Base-by-base conservation (phyloP, 1,140 invertebrate genomes). In the Drosophila ambigua region DNA sequence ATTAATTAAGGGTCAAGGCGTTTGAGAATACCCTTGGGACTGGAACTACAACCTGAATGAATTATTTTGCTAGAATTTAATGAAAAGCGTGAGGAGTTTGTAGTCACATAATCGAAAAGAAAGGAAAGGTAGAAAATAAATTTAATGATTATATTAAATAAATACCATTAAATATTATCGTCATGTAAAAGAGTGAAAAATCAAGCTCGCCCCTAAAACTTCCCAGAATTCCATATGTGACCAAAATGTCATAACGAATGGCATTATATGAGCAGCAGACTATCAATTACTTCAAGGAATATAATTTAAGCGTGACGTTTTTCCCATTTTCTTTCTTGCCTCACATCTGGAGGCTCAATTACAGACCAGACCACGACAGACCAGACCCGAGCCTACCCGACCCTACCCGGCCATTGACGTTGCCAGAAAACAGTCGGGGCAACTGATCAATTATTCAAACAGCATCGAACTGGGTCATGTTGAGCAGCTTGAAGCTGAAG, bases 361-460 rank as follows among this genome's bases (percentile, higher is more conserved):
- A 76, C 64, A 51, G 23, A 23, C 50, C 62, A 67, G 44, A 23
- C 44, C 62, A 39, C n/a, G 13, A 23, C 24, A 31, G 28, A 31
- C 28, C 28, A 62, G 60, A 20, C 60, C 49, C 24, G 9, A 26
- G 28, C 35, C 39, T 49, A 62, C 58, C 57, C 48, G 68, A 44
- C 64, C 54, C 45, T 46, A 44, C 53, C 55, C 61, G 66, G 62
- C 62, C 64, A 67, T 48, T 54, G 59, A 72, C 50, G 58, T 65
- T 65, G 49, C 72, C 62, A 49, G 46, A 54, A 39, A 59, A 49
- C 51, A 68, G 54, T 58, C 52, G 46, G 60, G 74, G 71, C 57
- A 85, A 67, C 82, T 78, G 74, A 88, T 87, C 82, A 87, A 87
- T 87, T 87, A 87, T 87, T 88, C 79, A 88, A 77, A 55, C 77